Conservation (phyloP, 2,113 vertebrate genomes). For the Leptosomus discolor region DNA sequence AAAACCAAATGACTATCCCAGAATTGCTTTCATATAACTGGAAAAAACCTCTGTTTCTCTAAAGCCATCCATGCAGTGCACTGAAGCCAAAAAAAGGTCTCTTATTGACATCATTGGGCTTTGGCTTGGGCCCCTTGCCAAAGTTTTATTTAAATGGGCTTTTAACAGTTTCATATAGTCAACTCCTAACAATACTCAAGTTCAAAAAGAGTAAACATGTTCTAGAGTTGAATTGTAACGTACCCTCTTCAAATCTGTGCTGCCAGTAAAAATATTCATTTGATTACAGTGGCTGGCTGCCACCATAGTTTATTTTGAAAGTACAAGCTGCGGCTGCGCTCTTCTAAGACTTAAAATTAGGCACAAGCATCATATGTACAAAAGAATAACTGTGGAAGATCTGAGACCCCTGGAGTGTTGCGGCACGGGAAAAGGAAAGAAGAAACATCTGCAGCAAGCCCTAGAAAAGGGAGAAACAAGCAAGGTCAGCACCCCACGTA, state of each 20-base stretch:
- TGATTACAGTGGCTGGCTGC: neutral
- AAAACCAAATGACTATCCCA: neutral
- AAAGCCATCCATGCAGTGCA: neutral
- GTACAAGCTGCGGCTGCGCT: neutral
- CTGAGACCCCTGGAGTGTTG: neutral
- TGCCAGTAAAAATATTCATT: neutral
- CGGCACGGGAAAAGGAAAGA: neutral
- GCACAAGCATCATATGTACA: neutral
- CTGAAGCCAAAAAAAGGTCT: neutral
- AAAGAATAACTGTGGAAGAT: neutral
- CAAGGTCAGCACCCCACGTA: accelerated
- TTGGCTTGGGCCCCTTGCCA: neutral
- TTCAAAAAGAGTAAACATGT: neutral
- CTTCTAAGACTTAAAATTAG: neutral
- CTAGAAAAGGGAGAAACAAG: neutral
- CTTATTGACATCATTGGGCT: neutral
- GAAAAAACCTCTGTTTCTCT: neutral
- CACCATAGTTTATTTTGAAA: neutral
- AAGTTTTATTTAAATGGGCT: conserved; percentile 9
- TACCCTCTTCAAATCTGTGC: neutral
- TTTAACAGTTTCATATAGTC: conserved; percentile 6
- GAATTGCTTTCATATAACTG: neutral
- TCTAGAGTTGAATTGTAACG: neutral
- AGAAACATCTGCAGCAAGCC: neutral
- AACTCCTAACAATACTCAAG: neutral